A percentile compares a stretch with the other conserved stretches of the same genome.
phyloP scores from a whole-genome alignment of 2,888 invertebrate genomes.

The Orthosia incerta region DNA sequence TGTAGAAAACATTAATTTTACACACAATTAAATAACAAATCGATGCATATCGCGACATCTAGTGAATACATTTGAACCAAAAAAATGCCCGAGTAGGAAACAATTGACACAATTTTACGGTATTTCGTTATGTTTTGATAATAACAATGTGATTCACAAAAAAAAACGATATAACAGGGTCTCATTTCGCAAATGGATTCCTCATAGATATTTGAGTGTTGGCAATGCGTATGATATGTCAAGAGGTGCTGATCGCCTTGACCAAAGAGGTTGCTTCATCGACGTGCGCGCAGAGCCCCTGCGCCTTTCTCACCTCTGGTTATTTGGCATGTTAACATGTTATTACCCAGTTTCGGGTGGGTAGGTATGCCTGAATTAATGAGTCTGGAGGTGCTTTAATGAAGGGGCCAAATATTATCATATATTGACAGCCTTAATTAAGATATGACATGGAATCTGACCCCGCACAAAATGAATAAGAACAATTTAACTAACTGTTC shows the following conservation, averaged over 20 bases:
- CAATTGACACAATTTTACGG: not conserved
- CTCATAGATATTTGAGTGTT: constrained; percentile 59
- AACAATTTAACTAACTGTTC: not conserved
- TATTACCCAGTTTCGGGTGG: not conserved
- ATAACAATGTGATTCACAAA: constrained; percentile 40
- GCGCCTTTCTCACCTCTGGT: constrained; percentile 47
- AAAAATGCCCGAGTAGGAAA: too few relatives aligned
- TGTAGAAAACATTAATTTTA: too few relatives aligned
- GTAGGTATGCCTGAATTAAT: too few relatives aligned
- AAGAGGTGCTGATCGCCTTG: constrained; percentile 67
- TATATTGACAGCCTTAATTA: too few relatives aligned
- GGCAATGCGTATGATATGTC: constrained; percentile 66
- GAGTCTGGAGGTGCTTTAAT: not conserved
- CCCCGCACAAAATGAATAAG: not conserved
- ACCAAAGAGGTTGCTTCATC: constrained; percentile 62
- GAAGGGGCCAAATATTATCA: not conserved
- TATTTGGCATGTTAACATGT: constrained; percentile 18
- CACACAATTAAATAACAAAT: too few relatives aligned
- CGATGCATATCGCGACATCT: too few relatives aligned
- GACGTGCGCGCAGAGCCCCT: constrained; percentile 34
- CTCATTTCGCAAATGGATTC: constrained; percentile 64
- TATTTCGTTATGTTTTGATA: constrained; percentile 1
- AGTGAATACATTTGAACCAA: too few relatives aligned
- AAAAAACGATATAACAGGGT: constrained; percentile 22
- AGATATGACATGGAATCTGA: not conserved